Evolutionary conservation across 2,113 vertebrate species (phyloP).

Genomic region (Ammodytes dubius): DNA sequence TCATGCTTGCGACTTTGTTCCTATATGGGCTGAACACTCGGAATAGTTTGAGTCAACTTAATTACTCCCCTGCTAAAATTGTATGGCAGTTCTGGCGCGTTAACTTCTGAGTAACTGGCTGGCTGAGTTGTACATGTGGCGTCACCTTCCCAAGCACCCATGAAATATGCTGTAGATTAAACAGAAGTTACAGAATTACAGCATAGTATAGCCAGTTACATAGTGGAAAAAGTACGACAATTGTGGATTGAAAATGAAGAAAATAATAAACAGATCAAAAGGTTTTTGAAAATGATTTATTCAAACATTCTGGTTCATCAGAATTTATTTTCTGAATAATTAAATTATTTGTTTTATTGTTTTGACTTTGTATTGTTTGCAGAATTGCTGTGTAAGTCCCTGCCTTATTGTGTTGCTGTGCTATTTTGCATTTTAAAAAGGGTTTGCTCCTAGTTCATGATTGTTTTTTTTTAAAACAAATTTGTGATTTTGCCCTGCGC

Average conservation of each 20-base stretch:
- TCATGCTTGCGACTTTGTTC: neutral
- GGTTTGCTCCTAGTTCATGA: constrained; percentile 35
- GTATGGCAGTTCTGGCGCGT: neutral
- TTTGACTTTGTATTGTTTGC: neutral
- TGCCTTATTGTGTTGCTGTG: neutral
- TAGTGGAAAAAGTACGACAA: neutral
- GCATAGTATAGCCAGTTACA: neutral
- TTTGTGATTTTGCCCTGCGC: constrained; percentile 28
- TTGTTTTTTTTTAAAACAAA: constrained; percentile 23
- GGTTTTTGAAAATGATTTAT: neutral
- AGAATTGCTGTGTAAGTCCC: neutral
- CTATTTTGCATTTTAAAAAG: constrained; percentile 8
- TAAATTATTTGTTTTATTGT: neutral
- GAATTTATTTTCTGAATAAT: neutral
- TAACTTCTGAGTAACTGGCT: neutral
- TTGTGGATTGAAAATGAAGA: neutral
- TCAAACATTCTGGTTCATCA: neutral
- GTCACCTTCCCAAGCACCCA: neutral
- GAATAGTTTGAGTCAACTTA: neutral
- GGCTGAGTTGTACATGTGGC: neutral
- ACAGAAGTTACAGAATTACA: neutral
- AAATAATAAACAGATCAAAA: constrained; percentile 3
- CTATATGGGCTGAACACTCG: too few relatives aligned
- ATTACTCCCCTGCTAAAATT: constrained; percentile 5
- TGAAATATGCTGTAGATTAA: neutral